Conservation (phyloP, 2,888 invertebrate species). For the Cephus rjabovi region DNA sequence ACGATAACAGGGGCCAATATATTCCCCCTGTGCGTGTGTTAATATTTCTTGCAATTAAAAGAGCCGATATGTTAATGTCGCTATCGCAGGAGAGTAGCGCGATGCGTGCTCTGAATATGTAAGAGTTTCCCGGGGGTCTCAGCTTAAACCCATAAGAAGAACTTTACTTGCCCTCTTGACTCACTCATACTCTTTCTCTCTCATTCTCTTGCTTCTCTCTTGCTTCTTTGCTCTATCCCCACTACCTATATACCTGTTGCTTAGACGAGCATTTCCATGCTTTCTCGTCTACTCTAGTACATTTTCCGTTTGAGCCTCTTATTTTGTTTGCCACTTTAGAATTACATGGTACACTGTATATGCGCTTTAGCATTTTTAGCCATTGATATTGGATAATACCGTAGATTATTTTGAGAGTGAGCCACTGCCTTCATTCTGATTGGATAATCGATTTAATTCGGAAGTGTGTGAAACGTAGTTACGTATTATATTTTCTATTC, state of each 20-base stretch:
- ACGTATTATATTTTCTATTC: not conserved
- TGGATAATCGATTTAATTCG: not conserved
- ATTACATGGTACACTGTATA: not conserved
- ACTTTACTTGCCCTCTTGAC: not conserved
- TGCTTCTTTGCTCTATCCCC: not conserved
- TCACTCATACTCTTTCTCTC: not conserved
- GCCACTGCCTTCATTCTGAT: not conserved
- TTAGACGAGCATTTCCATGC: not conserved
- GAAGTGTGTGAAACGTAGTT: not conserved
- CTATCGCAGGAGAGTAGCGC: constrained; percentile 1
- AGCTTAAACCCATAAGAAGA: not conserved
- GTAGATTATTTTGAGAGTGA: not conserved
- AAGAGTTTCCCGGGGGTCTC: constrained; percentile 1
- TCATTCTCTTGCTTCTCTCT: not conserved
- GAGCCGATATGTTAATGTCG: constrained; percentile 2
- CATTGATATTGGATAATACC: not conserved
- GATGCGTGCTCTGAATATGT: constrained; percentile 7
- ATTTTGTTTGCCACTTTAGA: not conserved
- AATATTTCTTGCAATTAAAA: constrained; percentile 5
- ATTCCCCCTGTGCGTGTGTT: not conserved
- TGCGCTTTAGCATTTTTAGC: not conserved
- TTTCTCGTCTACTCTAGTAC: not conserved
- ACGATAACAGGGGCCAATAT: not conserved
- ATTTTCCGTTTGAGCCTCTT: not conserved
- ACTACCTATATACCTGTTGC: constrained; percentile 3